A percentile compares a stretch with the other conserved stretches of the same genome.
Evolutionary conservation across 2,113 vertebrate genomes (phyloP).

Genomic region (Lynx canadensis): DNA sequence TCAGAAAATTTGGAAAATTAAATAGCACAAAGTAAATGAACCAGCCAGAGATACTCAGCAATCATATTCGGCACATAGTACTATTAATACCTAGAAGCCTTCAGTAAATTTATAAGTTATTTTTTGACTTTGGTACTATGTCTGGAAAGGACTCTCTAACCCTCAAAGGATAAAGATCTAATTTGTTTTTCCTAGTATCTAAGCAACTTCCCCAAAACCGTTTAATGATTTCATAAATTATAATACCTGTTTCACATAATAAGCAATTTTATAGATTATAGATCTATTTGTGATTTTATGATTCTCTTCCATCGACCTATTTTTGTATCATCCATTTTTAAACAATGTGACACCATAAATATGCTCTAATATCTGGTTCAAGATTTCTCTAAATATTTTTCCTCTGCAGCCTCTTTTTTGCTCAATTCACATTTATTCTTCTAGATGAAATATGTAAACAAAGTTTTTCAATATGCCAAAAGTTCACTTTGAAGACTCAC

Average conservation of each 20-base stretch:
- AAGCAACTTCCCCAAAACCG: background rate
- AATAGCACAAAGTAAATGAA: background rate
- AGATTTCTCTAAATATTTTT: background rate
- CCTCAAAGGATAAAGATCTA: background rate
- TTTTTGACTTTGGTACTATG: background rate
- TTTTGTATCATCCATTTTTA: background rate
- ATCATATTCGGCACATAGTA: background rate
- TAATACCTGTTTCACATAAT: background rate
- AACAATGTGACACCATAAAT: background rate
- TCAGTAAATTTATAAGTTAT: background rate
- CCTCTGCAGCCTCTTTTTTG: background rate
- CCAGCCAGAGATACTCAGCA: background rate
- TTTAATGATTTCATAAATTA: background rate
- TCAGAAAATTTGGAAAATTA: background rate
- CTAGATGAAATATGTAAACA: background rate
- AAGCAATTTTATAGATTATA: background rate
- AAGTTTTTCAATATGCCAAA: background rate
- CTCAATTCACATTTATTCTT: background rate
- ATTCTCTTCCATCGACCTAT: background rate
- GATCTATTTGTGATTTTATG: background rate
- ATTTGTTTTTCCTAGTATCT: background rate
- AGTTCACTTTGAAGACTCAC: background rate
- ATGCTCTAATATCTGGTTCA: background rate
- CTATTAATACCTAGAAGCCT: background rate
- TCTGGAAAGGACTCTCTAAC: background rate